Conservation (phyloP, 2,113 vertebrate species). For the Tympanuchus pallidicinctus region DNA sequence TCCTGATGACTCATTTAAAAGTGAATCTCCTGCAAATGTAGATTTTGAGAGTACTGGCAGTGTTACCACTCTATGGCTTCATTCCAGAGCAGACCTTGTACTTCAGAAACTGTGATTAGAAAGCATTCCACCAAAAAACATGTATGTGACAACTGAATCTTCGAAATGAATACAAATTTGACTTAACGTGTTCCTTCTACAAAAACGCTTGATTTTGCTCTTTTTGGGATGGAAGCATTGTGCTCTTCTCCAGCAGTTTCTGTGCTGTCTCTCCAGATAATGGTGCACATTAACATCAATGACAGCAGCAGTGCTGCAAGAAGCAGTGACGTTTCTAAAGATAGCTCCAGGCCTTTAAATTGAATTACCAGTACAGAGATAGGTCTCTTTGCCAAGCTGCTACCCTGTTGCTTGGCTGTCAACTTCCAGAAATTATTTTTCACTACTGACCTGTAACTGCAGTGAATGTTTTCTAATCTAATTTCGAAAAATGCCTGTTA, state of each 20-base stretch:
- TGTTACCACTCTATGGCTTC: not conserved
- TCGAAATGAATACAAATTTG: not conserved
- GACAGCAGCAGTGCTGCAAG: not conserved
- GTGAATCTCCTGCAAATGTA: not conserved
- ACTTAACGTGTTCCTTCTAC: not conserved
- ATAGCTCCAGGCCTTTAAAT: slow-evolving; percentile 57
- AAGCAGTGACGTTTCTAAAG: slow-evolving; percentile 56
- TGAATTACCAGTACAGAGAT: slow-evolving; percentile 36
- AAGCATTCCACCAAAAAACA: not conserved
- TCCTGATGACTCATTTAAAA: not conserved
- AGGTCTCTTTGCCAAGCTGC: slow-evolving; percentile 42
- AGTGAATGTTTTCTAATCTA: not conserved
- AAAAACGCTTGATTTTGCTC: not conserved
- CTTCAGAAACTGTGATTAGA: not conserved
- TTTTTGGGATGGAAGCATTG: not conserved
- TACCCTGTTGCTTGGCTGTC: slow-evolving; percentile 8
- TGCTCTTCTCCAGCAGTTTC: not conserved
- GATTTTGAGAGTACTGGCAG: not conserved
- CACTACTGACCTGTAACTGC: slow-evolving; percentile 26
- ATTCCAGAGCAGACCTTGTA: not conserved
- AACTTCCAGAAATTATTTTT: slow-evolving; percentile 47
- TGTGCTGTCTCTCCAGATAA: slow-evolving; percentile 47
- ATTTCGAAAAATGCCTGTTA: slow-evolving; percentile 38
- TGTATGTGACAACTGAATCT: not conserved
- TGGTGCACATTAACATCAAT: not conserved